A percentile compares a stretch with the other conserved stretches of the same genome.
Conservation (phyloP, 1,140 invertebrate species). For the Lucilia cuprina region DNA sequence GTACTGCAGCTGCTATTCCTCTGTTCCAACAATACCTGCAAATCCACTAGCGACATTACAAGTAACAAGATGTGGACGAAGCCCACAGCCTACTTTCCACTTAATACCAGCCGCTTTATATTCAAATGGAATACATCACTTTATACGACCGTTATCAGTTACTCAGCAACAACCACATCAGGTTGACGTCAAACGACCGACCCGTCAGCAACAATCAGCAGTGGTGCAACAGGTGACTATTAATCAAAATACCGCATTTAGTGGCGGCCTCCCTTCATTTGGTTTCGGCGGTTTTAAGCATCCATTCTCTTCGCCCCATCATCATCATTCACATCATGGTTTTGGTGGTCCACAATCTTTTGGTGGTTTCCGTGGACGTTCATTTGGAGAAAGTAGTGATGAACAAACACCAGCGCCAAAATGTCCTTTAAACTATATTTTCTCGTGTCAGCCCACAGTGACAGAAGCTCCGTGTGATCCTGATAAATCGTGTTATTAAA, state of each 20-base stretch:
- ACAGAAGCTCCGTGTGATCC: not conserved
- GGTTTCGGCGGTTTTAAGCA: not conserved
- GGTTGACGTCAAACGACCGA: not conserved
- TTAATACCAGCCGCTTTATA: slow-evolving; percentile 1
- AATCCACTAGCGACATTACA: not conserved
- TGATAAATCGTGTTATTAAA: not conserved
- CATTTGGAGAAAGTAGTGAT: not conserved
- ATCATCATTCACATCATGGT: not conserved
- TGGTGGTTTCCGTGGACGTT: not conserved
- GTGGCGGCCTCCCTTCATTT: not conserved
- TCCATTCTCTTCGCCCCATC: not conserved
- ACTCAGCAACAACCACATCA: not conserved
- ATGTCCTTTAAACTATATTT: not conserved
- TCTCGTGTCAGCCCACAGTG: not conserved
- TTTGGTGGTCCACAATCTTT: not conserved
- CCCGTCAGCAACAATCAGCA: not conserved
- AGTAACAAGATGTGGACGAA: not conserved
- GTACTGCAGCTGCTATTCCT: not conserved
- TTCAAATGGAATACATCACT: not conserved
- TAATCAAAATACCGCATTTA: not conserved
- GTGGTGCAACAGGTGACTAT: not conserved
- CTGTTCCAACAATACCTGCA: not conserved
- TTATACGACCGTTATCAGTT: not conserved
- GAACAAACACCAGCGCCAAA: not conserved
- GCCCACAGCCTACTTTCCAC: not conserved